These are phyloP conservation scores for Coenonympha arcania DNA, from an alignment of 2,888 invertebrate genomes.

Conservation along the genomic window DNA sequence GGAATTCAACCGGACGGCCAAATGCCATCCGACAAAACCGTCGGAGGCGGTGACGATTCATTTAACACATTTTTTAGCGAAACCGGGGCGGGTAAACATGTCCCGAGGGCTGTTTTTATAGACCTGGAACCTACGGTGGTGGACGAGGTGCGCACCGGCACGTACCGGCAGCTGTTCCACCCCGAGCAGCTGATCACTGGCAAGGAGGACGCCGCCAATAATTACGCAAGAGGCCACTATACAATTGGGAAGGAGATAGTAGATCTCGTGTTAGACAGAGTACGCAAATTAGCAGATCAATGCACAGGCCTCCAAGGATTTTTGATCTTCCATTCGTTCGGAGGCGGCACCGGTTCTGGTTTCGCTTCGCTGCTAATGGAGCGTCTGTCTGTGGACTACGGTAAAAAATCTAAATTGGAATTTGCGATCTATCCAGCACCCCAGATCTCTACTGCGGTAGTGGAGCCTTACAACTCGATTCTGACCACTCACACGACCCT, in stretches of 20 bases:
- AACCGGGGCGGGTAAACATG: conserved; percentile 96
- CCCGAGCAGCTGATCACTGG: conserved; percentile 96
- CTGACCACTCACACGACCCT: conserved; percentile 95
- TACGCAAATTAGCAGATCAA: conserved; percentile 89
- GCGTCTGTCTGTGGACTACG: conserved; percentile 93
- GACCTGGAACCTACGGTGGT: conserved; percentile 97
- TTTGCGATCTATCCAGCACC: conserved; percentile 98
- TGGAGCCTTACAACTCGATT: conserved; percentile 97
- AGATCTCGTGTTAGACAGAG: conserved; percentile 88
- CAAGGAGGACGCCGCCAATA: conserved; percentile 97
- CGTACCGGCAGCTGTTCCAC: conserved; percentile 96
- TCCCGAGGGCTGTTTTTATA: conserved; percentile 93
- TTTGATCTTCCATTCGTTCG: conserved; percentile 95
- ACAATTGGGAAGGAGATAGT: conserved; percentile 96
- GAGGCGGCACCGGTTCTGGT: conserved; percentile 93
- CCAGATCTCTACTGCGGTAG: conserved; percentile 88
- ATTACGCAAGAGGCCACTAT: conserved; percentile 97
- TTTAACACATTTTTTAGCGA: conserved; percentile 96
- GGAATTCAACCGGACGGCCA: conserved; percentile 88
- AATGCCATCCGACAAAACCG: conserved; percentile 87
- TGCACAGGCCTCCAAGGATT: conserved; percentile 94
- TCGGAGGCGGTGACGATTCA: conserved; percentile 92
- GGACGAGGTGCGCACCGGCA: conserved; percentile 92
- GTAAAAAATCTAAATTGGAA: conserved; percentile 94
- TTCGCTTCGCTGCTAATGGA: conserved; percentile 97